Conservation (phyloP, 1,140 invertebrate genomes). For the Anagrus nilaparvatae region DNA sequence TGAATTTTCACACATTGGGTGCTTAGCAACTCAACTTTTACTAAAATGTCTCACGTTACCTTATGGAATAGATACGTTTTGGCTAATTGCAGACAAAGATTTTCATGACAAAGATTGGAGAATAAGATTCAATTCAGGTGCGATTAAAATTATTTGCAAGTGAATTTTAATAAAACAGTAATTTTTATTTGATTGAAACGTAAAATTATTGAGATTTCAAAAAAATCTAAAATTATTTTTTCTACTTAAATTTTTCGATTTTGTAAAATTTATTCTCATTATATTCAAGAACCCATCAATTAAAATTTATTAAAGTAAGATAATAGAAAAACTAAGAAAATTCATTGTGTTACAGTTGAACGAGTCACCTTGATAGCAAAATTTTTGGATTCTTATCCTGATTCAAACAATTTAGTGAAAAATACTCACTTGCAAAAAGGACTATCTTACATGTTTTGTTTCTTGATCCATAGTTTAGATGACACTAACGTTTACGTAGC, state of each 20-base stretch:
- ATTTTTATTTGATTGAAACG: neutral
- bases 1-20: constrained; percentile 86
- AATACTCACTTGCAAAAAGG: constrained; percentile 88
- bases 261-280: neutral
- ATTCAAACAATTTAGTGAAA: constrained; percentile 72
- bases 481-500: constrained; percentile 91
- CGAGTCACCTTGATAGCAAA: constrained; percentile 83
- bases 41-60: constrained; percentile 90
- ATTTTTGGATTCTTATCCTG: constrained; percentile 82
- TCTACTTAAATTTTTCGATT: neutral
- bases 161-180: neutral
- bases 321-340: neutral
- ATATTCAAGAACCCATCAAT: neutral
- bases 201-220: neutral
- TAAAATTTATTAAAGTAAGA: neutral
- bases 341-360: constrained; percentile 57
- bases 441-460: constrained; percentile 92
- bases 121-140: constrained; percentile 80
- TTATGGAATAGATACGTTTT: constrained; percentile 87
- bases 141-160: constrained; percentile 14
- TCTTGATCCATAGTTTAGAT: constrained; percentile 90
- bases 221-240: neutral
- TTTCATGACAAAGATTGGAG: constrained; percentile 88
- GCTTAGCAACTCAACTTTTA: constrained; percentile 80
- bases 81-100: constrained; percentile 85